phyloP scores from a whole-genome alignment of 2,797 vertebrate genomes.

The Merluccius polli region DNA sequence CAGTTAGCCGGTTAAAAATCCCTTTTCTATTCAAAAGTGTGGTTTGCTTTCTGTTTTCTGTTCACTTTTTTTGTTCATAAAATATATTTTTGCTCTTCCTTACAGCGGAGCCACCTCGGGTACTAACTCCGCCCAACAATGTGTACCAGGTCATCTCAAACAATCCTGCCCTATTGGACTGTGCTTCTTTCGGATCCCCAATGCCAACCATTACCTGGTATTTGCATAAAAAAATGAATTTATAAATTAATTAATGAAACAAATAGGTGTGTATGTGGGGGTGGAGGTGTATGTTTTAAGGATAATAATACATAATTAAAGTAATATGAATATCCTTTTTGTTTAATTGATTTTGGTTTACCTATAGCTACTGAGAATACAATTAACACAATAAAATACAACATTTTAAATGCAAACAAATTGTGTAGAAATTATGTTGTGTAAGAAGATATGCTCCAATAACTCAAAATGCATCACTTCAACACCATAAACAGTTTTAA shows the following conservation, averaged over 20 bases:
- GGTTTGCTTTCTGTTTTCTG: too few species aligned
- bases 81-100: conserved; percentile 8
- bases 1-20: too few species aligned
- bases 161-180: conserved; percentile 81
- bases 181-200: conserved; percentile 90
- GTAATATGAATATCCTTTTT: too few species aligned
- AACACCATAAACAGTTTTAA: background rate
- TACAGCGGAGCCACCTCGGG: conserved; percentile 88
- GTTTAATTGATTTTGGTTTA: too few species aligned
- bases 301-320: too few species aligned
- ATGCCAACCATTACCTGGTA: conserved; percentile 90
- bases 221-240: background rate
- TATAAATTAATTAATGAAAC: background rate
- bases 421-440: background rate
- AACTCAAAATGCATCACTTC: background rate
- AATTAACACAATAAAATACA: too few species aligned
- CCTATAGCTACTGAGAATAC: too few species aligned
- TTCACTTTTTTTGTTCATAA: background rate
- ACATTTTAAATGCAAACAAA: too few species aligned
- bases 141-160: conserved; percentile 89
- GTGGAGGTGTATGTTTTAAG: background rate
- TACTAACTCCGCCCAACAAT: conserved; percentile 82
- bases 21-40: too few species aligned
- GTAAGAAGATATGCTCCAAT: background rate
- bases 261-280: background rate